phyloP scores from a whole-genome alignment of 2,888 invertebrate genomes.

The Lepidonotus clava region DNA sequence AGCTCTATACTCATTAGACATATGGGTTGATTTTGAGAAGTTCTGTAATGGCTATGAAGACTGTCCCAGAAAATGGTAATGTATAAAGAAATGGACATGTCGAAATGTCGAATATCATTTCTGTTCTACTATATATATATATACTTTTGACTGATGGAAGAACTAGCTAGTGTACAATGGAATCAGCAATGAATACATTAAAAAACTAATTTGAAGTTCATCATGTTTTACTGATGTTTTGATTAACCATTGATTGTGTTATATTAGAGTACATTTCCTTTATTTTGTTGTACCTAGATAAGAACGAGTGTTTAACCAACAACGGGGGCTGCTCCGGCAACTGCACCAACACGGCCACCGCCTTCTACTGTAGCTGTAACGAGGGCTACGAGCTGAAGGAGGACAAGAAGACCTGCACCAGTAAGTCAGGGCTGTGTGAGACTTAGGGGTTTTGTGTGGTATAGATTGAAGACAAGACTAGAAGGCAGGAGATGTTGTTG shows the following conservation, averaged over 20 bases:
- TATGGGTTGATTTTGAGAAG: no score
- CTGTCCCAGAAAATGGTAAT: no score
- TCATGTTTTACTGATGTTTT: background rate
- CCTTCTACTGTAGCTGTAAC: conserved; percentile 88
- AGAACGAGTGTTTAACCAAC: background rate
- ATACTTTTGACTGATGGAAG: background rate
- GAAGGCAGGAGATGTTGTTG: background rate
- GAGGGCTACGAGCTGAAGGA: conserved; percentile 86
- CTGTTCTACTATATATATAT: no score
- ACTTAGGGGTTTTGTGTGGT: no score
- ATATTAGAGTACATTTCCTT: background rate
- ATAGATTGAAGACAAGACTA: no score
- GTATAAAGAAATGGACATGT: no score
- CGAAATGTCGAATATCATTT: no score
- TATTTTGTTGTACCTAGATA: no score
- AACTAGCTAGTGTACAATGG: background rate
- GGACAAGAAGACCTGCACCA: conserved; percentile 90
- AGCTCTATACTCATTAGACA: no score
- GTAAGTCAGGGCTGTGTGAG: conserved; percentile 76
- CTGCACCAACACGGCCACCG: conserved; percentile 82
- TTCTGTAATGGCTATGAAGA: no score
- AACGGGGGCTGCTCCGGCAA: background rate
- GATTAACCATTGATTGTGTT: background rate
- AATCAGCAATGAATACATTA: background rate
- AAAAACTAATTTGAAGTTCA: background rate